These are phyloP conservation scores for Epinephelus fuscoguttatus DNA, from an alignment of 2,113 vertebrate species.

Conservation along the genomic window DNA sequence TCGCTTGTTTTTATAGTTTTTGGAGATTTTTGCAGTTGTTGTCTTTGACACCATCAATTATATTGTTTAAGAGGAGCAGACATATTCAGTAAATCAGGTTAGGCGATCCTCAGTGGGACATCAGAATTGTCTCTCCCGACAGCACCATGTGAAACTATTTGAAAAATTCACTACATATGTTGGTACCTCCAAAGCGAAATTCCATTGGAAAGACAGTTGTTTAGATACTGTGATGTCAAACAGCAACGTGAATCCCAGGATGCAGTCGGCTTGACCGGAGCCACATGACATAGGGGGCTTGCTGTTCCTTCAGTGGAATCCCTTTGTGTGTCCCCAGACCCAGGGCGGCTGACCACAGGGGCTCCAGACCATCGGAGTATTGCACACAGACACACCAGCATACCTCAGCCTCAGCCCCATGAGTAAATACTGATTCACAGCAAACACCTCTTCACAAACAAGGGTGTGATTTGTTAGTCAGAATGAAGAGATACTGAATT, in stretches of 20 bases:
- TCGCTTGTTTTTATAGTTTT: background rate
- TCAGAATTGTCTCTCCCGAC: background rate
- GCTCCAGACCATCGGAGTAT: conserved; percentile 46
- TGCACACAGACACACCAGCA: conserved; percentile 62
- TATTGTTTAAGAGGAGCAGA: background rate
- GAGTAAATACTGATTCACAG: conserved; percentile 31
- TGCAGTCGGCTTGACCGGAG: conserved; percentile 52
- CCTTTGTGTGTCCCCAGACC: conserved; percentile 46
- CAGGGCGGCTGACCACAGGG: conserved; percentile 64
- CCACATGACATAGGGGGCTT: conserved; percentile 54
- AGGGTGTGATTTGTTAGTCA: conserved; percentile 38
- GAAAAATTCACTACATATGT: conserved; percentile 7
- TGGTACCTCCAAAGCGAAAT: background rate
- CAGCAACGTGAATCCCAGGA: conserved; percentile 31
- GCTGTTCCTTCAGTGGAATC: conserved; percentile 43
- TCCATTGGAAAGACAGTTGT: conserved; percentile 6
- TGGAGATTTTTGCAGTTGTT: background rate
- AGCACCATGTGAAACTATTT: conserved; percentile 16
- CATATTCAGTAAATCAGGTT: background rate
- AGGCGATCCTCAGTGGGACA: background rate
- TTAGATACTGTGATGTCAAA: conserved; percentile 38
- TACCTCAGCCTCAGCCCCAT: conserved; percentile 38
- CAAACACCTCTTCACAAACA: conserved; percentile 26
- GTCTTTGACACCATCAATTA: background rate
- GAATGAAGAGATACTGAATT: conserved; percentile 39